Conservation (phyloP, 2,888 invertebrate species). For the Coleophora flavipennella region DNA sequence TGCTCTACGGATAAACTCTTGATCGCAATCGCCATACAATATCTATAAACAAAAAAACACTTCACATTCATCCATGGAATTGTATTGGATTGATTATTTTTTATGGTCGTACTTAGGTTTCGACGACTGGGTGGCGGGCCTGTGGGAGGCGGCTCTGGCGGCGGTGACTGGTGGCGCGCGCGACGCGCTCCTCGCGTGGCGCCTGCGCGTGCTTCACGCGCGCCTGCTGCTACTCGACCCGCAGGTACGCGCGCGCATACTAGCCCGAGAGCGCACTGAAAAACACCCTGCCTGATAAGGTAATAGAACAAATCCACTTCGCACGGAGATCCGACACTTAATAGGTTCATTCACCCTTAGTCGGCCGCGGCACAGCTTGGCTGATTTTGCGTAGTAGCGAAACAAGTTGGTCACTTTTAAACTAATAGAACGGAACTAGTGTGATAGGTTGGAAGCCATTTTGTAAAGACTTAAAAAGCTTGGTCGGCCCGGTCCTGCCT, state of each 20-base stretch:
- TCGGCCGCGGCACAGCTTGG: not conserved
- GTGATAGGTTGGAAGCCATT: too few species aligned
- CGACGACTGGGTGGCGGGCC: slow-evolving; percentile 29
- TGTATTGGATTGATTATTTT: too few species aligned
- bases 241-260: slow-evolving; percentile 1
- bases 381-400: not conserved
- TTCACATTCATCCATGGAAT: too few species aligned
- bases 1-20: too few species aligned
- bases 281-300: not conserved
- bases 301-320: too few species aligned
- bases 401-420: too few species aligned
- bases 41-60: too few species aligned
- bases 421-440: too few species aligned
- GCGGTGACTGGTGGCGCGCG: slow-evolving; percentile 20
- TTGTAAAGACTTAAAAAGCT: not conserved
- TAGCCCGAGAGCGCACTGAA: not conserved
- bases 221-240: slow-evolving; percentile 25
- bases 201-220: slow-evolving; percentile 48
- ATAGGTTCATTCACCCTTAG: too few species aligned
- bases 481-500: not conserved
- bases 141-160: slow-evolving; percentile 37
- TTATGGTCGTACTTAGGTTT: slow-evolving; percentile 22
- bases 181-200: slow-evolving; percentile 44
- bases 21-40: too few species aligned
- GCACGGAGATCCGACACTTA: too few species aligned